Evolutionary conservation across 1,140 invertebrate genomes (phyloP), one percentile per base, ranked within the genome.

Genomic region (Armadillidium nasatum): DNA sequence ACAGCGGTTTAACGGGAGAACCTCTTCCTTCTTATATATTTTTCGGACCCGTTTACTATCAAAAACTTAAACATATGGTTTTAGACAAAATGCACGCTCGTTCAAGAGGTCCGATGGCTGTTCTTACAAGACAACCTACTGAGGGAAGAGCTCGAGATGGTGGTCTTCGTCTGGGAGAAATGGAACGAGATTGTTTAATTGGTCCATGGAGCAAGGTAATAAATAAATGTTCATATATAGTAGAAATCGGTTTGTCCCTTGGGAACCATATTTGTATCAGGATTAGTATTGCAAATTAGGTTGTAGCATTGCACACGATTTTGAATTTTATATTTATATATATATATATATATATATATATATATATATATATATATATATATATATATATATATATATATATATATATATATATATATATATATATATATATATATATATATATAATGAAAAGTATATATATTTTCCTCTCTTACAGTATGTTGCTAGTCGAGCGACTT

Each of bases 11-110:
- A n/a, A n/a, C n/a, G n/a, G n/a, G n/a, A n/a, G n/a, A n/a, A n/a
- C n/a, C n/a, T 0, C 84, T 99, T 10, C 89, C 92, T 82, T 95
- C 94, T 0, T 99, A 99, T 83, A 97, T 99, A 82, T 99, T 96
- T 88, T 97, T 96, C 76, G 97, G 97, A 21, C 95, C 96, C 69
- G 92, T 91, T 15, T 97, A 96, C 85, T 97, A 97, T 85, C 94
- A 97, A 85, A 98, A 98, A 84, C 85, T 99, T 75, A 99, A 99
- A 85, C 98, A 99, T 84, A 99, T 99, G 98, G 98, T 99, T 0
- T 89, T 98, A 84, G 98, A 99, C 85, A 99, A 99, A 87, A 99
- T 99, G 90, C 98, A 99, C 85, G 97, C 96, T 0, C 88, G 97
- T 73, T 93, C 96, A 0, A 88, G 94, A 75, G 98, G 98, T 0